Base-by-base conservation (phyloP, 1,140 invertebrate genomes). In the Heliconius nattereri region DNA sequence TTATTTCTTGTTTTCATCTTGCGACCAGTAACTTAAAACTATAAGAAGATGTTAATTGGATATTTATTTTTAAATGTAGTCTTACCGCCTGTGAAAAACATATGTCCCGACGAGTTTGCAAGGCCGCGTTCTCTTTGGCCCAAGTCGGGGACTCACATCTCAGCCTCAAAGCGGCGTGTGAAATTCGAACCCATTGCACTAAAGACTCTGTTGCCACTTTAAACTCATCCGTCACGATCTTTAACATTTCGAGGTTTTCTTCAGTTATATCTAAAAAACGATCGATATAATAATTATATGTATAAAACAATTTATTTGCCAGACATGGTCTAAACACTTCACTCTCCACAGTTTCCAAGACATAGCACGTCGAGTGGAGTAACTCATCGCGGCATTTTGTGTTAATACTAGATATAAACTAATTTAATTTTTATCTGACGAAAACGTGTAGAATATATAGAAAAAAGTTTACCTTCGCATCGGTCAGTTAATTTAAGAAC, bases 11-110 rank as follows among this genome's bases (percentile, higher is more conserved):
- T 40, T 40, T 11, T 40, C 1, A 40, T 40, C 40, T 13, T 13
- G 40, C 11, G 13, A 45, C 13, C 1, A 45, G 13, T 5, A 45
- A 45, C 13, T 45, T 45, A 45, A 45, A 16, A 16, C 40, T 45
- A 45, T 45, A 16, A 45, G 13, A 45, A 45, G 5, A 45, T 45
- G 40, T 45, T 16, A 45, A 45, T 45, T 16, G 13, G 6, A 35
- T 35, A 35, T 35, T 35, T 35, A 5, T 45, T 45, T 45, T 45
- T 16, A 16, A 45, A 45, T 13, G 13, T 16, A 16, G 40, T 29
- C 60, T 73, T 79, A 98, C 98, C 75, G 98, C 97, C 95, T 99
- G 98, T 32, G 98, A 98, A 90, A 99, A 98, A 88, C 98, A 98
- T 37, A 98, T 97, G 92, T 99, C 98, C 78, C 98, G 93, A 76